These are phyloP conservation scores for Scaptomyza reducta DNA, from an alignment of 2,888 invertebrate genomes.

Conservation along the genomic window DNA sequence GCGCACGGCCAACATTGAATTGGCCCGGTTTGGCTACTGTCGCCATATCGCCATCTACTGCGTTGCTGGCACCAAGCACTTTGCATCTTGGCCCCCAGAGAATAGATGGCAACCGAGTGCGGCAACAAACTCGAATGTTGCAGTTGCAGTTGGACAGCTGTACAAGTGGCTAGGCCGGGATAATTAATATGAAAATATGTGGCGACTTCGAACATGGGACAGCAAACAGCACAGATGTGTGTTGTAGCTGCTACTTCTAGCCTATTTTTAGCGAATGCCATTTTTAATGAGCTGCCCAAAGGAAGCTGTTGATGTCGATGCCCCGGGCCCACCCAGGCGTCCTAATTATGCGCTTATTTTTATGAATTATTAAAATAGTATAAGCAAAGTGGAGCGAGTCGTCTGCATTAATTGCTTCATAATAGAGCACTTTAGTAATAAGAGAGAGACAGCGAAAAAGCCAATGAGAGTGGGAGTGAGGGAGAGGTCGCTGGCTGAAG, in stretches of 20 bases:
- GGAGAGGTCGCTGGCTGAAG: neutral
- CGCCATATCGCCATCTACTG: conserved; percentile 43
- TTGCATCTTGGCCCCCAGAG: conserved; percentile 49
- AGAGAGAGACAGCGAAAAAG: conserved; percentile 4
- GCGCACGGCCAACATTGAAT: conserved; percentile 59
- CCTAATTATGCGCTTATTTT: conserved; percentile 72
- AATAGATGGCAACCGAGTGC: conserved; percentile 25
- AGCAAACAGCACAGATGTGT: conserved; percentile 62
- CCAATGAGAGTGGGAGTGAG: neutral
- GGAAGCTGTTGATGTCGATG: conserved; percentile 23
- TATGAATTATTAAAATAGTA: conserved; percentile 72
- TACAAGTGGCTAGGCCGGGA: conserved; percentile 61
- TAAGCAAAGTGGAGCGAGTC: conserved; percentile 62
- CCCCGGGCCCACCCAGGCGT: conserved; percentile 61
- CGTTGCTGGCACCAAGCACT: conserved; percentile 31
- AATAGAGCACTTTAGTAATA: conserved; percentile 49
- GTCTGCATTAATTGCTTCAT: conserved; percentile 76
- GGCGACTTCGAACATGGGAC: conserved; percentile 23
- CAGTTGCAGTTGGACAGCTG: conserved; percentile 55
- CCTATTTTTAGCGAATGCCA: conserved; percentile 72
- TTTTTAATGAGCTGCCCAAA: conserved; percentile 68
- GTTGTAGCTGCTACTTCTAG: conserved; percentile 14
- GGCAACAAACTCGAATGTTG: neutral
- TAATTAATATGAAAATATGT: conserved; percentile 80
- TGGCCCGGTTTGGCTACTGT: conserved; percentile 47